These are phyloP conservation scores for Crenichthys baileyi DNA, from an alignment of 2,797 vertebrate species.

Conservation along the genomic window DNA sequence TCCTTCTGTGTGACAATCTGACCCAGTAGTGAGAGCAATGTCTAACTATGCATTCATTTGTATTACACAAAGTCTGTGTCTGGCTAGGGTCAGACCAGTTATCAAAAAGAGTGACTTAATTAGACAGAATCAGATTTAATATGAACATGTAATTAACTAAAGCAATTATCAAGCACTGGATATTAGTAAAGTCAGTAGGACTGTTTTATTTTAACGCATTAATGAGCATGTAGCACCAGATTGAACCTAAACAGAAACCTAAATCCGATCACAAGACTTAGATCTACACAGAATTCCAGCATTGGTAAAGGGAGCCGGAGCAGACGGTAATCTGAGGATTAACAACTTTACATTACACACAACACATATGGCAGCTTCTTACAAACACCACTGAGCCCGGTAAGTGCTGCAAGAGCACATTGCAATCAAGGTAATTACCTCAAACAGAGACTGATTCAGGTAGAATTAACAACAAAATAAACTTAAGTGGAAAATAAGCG, in stretches of 20 bases:
- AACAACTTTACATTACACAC: slow-evolving; percentile 23
- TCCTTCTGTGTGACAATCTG: neutral
- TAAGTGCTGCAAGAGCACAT: neutral
- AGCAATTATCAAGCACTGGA: slow-evolving; percentile 3
- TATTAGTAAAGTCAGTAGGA: neutral
- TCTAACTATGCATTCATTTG: neutral
- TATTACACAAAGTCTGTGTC: neutral
- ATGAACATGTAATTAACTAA: slow-evolving; percentile 2
- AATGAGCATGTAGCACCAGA: neutral
- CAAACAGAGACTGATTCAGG: neutral
- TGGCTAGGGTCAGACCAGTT: neutral
- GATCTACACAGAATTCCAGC: slow-evolving; percentile 1
- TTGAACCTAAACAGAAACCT: neutral
- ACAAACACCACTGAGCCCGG: neutral
- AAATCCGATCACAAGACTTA: neutral
- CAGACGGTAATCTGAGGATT: slow-evolving; percentile 53
- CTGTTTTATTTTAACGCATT: neutral
- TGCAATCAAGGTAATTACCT: neutral
- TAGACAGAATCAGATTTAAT: neutral
- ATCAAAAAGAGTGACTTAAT: neutral
- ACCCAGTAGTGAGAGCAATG: neutral
- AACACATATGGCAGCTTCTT: slow-evolving; percentile 33
- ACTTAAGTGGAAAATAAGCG: neutral
- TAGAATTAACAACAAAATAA: neutral
- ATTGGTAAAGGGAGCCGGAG: slow-evolving; percentile 21